Evolutionary conservation across 23 tunicate species (phyloP), one percentile per base, ranked within the genome.

Genomic region (Styela clava): DNA sequence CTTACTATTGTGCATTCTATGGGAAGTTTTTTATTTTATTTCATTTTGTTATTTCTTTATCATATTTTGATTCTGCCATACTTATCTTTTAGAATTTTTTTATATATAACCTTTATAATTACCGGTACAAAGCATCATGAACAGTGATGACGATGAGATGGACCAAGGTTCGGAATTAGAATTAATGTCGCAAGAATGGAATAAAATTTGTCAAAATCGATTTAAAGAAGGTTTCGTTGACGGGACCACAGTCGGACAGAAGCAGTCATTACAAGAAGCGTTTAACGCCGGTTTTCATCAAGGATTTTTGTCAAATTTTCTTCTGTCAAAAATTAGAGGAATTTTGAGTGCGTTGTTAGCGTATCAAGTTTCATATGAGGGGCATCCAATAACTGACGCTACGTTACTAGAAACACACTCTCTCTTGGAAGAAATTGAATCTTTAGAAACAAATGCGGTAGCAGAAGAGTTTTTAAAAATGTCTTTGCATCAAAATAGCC

Each of bases 351-450:
- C 85, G 19, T 68, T 91, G 64, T 31, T 91, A 74, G 87, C 90
- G 1, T 86, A 82, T 71, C 86, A 79, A 31, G 85, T 79, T 22
- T 81, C 74, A 1, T 91, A 91, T 71, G 97, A 91, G 52, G 97
- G 97, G 22, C 77, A 86, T 78, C 97, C 97, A 1, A 91, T 91
- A 31, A 74, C 90, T 29, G 97, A 91, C 78, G 87, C 83, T 28
- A 78, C 85, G 1, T 56, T 86, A 20, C 34, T 91, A 7, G 97
- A 91, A 62, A 79, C 97, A 31, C 84, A 91, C 29, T 34, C 29
- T 23, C 27, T 91, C 2, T 34, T 91, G n/a, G 90, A 91, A 25
- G 86, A 86, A 24, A 78, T 91, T n/a, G 33, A 56, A 20, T 64
- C 34, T 5, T 64, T 91, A 30, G 90, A 91, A 63, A 73, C 87